phyloP scores from a whole-genome alignment of 2,113 vertebrate genomes.

The Carassius auratus region DNA sequence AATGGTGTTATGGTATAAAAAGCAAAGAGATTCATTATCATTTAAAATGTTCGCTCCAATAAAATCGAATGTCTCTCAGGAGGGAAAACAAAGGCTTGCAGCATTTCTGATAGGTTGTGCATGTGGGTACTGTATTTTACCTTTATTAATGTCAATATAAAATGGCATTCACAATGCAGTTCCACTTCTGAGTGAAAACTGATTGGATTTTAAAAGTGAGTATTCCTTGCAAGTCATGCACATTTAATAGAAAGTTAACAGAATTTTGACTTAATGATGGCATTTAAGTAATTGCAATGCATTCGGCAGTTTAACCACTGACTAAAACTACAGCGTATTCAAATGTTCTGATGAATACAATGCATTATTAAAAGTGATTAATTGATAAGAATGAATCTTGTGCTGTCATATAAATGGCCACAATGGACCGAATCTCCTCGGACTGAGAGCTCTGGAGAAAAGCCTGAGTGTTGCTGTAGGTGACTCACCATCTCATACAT shows the following conservation, averaged over 20 bases:
- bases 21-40: slow-evolving; percentile 33
- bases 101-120: background rate
- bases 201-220: background rate
- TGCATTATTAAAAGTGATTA: background rate
- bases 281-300: background rate
- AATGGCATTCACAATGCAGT: background rate
- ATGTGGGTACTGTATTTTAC: background rate
- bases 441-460: slow-evolving; percentile 10
- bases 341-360: slow-evolving; percentile 42
- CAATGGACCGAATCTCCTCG: slow-evolving; percentile 34
- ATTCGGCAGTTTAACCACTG: background rate
- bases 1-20: slow-evolving; percentile 31
- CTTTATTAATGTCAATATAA: slow-evolving; percentile 6
- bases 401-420: slow-evolving; percentile 26
- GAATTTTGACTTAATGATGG: background rate
- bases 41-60: slow-evolving; percentile 11
- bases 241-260: background rate
- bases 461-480: slow-evolving; percentile 41
- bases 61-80: background rate
- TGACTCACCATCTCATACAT: slow-evolving; percentile 45
- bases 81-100: slow-evolving; percentile 18
- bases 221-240: too few species aligned
- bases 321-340: slow-evolving; percentile 34
- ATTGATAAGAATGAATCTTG: slow-evolving; percentile 40
- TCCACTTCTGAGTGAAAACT: background rate